Percentiles rank a stretch among this genome's conserved stretches.
Conservation (phyloP, 2,888 invertebrate species). For the Alsophila aescularia region DNA sequence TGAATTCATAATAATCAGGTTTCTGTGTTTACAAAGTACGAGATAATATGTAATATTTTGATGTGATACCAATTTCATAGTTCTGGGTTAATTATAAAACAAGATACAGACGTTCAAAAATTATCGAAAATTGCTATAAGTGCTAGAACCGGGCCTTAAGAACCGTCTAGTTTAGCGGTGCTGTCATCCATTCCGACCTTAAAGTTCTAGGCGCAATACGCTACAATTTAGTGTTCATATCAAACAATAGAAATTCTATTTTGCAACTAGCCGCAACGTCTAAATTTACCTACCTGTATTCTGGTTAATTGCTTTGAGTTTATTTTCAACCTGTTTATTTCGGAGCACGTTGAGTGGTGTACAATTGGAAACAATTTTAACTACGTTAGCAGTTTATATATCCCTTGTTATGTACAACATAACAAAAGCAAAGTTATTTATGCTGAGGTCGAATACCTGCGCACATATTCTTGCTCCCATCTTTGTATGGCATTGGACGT, state of each 20-base stretch:
- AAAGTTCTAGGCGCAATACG: neutral
- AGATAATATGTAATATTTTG: too few relatives aligned
- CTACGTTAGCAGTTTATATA: slow-evolving; percentile 22
- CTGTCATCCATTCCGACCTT: neutral
- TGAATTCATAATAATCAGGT: too few relatives aligned
- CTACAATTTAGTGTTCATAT: slow-evolving; percentile 1
- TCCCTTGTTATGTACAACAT: slow-evolving; percentile 44
- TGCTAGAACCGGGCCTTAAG: too few relatives aligned
- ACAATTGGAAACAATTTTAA: slow-evolving; percentile 58
- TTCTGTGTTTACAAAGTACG: too few relatives aligned
- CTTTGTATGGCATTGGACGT: slow-evolving; percentile 41
- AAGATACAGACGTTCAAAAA: too few relatives aligned
- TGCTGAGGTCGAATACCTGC: slow-evolving; percentile 67
- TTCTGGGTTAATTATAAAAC: too few relatives aligned
- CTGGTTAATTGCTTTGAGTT: slow-evolving; percentile 19
- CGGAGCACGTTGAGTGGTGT: slow-evolving; percentile 38
- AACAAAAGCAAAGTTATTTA: slow-evolving; percentile 63
- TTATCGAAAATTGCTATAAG: too few relatives aligned
- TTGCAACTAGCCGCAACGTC: slow-evolving; percentile 16
- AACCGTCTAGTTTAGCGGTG: neutral
- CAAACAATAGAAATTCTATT: slow-evolving; percentile 21
- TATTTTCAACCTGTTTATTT: slow-evolving; percentile 61
- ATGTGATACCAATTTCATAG: too few relatives aligned
- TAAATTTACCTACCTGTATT: slow-evolving; percentile 27
- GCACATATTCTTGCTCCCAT: slow-evolving; percentile 58